Evolutionary conservation across 2,797 vertebrate genomes (phyloP).

Genomic region (Poecilia gillii): DNA sequence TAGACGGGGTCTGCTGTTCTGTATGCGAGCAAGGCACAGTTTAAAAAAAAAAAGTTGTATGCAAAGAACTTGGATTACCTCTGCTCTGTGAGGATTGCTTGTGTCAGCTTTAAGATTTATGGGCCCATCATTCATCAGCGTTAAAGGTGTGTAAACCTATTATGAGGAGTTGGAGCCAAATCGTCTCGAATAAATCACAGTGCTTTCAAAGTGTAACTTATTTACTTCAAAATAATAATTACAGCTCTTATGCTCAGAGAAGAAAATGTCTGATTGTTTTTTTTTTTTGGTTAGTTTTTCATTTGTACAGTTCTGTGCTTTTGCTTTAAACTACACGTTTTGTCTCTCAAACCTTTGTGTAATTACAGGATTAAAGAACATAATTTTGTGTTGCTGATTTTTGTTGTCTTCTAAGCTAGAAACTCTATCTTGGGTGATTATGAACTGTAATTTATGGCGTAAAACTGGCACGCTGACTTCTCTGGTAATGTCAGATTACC

Average conservation of each 20-base stretch:
- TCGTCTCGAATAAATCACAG: slow-evolving; percentile 7
- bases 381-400: background rate
- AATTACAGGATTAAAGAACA: background rate
- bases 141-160: slow-evolving; percentile 4
- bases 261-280: background rate
- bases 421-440: background rate
- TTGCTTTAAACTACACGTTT: background rate
- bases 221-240: background rate
- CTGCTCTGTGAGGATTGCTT: slow-evolving; percentile 46
- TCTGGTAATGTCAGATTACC: background rate
- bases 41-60: background rate
- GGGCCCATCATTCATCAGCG: slow-evolving; percentile 7
- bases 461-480: background rate
- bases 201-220: background rate
- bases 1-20: background rate
- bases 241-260: background rate
- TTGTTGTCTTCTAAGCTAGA: background rate
- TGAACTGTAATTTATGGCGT: background rate
- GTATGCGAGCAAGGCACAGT: background rate
- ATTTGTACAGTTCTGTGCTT: background rate
- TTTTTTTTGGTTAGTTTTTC: background rate
- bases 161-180: slow-evolving; percentile 19
- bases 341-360: background rate
- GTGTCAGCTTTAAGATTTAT: slow-evolving; percentile 32
- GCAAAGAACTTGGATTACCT: slow-evolving; percentile 17